These are phyloP conservation scores for Apis dorsata DNA, from an alignment of 1,140 invertebrate species.

Conservation along the genomic window DNA sequence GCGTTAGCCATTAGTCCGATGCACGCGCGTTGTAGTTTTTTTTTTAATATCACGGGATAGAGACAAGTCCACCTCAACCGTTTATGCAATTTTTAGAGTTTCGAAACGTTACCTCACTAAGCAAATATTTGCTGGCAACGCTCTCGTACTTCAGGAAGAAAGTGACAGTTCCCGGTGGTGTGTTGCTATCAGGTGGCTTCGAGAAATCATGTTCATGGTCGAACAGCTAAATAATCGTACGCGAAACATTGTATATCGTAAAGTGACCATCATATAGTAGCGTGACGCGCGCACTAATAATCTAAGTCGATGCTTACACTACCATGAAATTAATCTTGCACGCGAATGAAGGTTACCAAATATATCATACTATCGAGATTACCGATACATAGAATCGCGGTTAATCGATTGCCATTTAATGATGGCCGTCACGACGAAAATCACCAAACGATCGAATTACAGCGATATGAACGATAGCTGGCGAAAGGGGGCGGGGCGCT, in stretches of 20 bases:
- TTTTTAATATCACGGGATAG: not conserved
- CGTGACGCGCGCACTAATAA: slow-evolving; percentile 31
- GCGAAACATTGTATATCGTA: slow-evolving; percentile 4
- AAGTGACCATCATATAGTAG: slow-evolving; percentile 11
- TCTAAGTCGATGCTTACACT: slow-evolving; percentile 25
- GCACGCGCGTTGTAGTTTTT: not conserved
- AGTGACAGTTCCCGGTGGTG: slow-evolving; percentile 36
- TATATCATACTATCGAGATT: slow-evolving; percentile 28
- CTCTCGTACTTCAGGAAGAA: slow-evolving; percentile 43
- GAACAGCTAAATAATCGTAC: not conserved
- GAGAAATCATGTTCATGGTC: slow-evolving; percentile 24
- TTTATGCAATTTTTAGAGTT: slow-evolving; percentile 50
- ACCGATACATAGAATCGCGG: slow-evolving; percentile 23
- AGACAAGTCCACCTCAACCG: not conserved
- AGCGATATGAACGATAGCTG: not conserved
- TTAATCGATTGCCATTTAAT: slow-evolving; percentile 33
- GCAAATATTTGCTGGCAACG: slow-evolving; percentile 51
- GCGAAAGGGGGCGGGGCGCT: not conserved
- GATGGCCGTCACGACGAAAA: slow-evolving; percentile 1
- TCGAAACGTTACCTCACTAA: slow-evolving; percentile 39
- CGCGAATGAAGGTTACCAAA: slow-evolving; percentile 25
- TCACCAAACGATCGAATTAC: slow-evolving; percentile 17
- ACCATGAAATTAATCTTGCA: slow-evolving; percentile 28
- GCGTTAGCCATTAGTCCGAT: slow-evolving; percentile 22
- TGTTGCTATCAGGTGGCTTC: not conserved